Evolutionary conservation across 2,888 invertebrate genomes (phyloP).

Genomic region (Chrysolina oricalcia): DNA sequence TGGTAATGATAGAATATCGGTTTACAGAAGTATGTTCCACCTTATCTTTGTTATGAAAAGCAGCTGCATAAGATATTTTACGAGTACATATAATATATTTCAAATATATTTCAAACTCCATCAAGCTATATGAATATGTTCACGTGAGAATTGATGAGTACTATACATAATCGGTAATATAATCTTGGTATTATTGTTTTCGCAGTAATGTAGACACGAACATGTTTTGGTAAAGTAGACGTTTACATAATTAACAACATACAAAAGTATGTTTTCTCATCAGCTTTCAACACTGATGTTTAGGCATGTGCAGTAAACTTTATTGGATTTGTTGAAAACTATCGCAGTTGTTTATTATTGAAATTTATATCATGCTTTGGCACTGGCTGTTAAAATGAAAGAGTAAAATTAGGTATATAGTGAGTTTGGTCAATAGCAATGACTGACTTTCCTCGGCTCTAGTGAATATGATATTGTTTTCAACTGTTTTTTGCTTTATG

Average conservation of each 20-base stretch:
- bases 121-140: background rate
- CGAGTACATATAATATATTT: background rate
- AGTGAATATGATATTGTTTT: too few species aligned
- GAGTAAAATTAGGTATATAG: too few species aligned
- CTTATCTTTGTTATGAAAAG: too few species aligned
- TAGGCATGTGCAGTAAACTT: background rate
- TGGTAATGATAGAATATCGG: too few species aligned
- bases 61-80: too few species aligned
- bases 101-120: background rate
- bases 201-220: background rate
- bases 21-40: too few species aligned
- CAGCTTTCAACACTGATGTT: background rate
- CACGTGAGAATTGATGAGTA: background rate
- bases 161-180: background rate
- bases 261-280: background rate
- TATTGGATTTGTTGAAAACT: conserved; percentile 6
- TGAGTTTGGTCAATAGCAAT: too few species aligned
- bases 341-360: conserved; percentile 5
- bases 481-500: too few species aligned
- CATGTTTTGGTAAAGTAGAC: background rate
- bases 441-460: too few species aligned
- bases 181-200: background rate
- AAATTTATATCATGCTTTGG: background rate
- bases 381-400: too few species aligned
- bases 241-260: background rate